Evolutionary conservation across 2,888 invertebrate genomes (phyloP).

Genomic region (Hydrotaea diabolus): DNA sequence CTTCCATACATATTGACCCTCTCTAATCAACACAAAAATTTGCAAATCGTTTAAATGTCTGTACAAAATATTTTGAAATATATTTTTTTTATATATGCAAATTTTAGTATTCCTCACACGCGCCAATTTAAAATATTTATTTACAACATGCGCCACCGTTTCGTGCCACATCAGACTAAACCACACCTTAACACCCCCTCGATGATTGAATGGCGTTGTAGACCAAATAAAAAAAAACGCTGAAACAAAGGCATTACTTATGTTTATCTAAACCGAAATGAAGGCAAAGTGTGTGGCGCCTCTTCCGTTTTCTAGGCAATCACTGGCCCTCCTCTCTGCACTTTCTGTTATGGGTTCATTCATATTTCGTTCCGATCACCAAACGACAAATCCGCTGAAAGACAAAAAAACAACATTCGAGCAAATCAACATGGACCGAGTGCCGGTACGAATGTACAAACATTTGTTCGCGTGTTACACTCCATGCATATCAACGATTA

Average conservation of each 20-base stretch:
- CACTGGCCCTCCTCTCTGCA: background rate
- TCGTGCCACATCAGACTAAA: background rate
- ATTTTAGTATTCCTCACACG: conserved; percentile 12
- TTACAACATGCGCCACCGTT: conserved; percentile 8
- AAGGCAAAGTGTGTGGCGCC: conserved; percentile 10
- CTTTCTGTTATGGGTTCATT: background rate
- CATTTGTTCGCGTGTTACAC: background rate
- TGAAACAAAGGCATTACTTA: background rate
- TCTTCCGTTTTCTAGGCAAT: conserved; percentile 6
- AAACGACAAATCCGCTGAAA: too few relatives aligned
- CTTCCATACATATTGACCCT: too few relatives aligned
- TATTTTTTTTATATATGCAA: background rate
- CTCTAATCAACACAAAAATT: too few relatives aligned
- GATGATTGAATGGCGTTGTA: conserved; percentile 29
- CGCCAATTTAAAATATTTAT: conserved; percentile 6
- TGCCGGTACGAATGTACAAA: background rate
- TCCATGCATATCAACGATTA: background rate
- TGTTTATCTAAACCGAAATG: background rate
- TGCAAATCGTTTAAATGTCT: too few relatives aligned
- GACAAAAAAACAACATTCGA: background rate
- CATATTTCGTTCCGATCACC: background rate
- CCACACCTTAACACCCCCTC: background rate
- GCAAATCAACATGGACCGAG: background rate
- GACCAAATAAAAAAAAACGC: background rate
- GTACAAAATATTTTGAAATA: background rate